These are phyloP conservation scores for Ancistrus triradiatus DNA, from an alignment of 2,113 vertebrate genomes.

Conservation along the genomic window DNA sequence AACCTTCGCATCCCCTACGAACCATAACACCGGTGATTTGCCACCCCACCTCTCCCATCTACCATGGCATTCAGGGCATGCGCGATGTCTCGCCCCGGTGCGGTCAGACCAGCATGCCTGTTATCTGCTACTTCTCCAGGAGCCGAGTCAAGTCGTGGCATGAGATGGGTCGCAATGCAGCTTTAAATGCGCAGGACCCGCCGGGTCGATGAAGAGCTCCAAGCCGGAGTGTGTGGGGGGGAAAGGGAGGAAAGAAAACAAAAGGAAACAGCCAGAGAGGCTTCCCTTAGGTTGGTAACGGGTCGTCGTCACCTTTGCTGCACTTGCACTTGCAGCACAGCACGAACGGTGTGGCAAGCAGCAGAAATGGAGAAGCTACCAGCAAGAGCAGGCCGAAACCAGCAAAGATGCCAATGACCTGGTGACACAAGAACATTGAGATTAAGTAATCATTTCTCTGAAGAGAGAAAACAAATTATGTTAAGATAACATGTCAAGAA, in stretches of 20 bases:
- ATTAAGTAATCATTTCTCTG: background rate
- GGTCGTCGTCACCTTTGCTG: constrained; percentile 96
- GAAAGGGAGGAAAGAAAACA: constrained; percentile 43
- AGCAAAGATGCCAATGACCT: constrained; percentile 98
- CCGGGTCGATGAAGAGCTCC: constrained; percentile 54
- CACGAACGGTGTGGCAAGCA: constrained; percentile 93
- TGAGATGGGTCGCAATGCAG: constrained; percentile 53
- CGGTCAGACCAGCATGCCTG: constrained; percentile 18
- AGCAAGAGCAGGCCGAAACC: constrained; percentile 93
- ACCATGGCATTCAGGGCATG: constrained; percentile 9
- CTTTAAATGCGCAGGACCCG: constrained; percentile 43
- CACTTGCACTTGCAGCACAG: constrained; percentile 98
- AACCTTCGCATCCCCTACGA: background rate
- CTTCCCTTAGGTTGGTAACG: constrained; percentile 81
- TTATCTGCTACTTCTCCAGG: constrained; percentile 30
- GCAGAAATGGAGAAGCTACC: constrained; percentile 93
- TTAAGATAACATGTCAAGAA: no score
- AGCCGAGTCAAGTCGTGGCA: constrained; percentile 53
- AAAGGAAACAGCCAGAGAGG: constrained; percentile 42
- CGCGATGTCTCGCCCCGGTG: constrained; percentile 30
- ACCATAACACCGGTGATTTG: background rate
- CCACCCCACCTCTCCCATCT: constrained; percentile 9
- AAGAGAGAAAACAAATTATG: background rate
- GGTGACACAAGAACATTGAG: constrained; percentile 14
- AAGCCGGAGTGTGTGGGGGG: constrained; percentile 52